Percentiles rank a stretch among this genome's conserved stretches.
Conservation (phyloP, 2,113 vertebrate species). For the Egretta garzetta region DNA sequence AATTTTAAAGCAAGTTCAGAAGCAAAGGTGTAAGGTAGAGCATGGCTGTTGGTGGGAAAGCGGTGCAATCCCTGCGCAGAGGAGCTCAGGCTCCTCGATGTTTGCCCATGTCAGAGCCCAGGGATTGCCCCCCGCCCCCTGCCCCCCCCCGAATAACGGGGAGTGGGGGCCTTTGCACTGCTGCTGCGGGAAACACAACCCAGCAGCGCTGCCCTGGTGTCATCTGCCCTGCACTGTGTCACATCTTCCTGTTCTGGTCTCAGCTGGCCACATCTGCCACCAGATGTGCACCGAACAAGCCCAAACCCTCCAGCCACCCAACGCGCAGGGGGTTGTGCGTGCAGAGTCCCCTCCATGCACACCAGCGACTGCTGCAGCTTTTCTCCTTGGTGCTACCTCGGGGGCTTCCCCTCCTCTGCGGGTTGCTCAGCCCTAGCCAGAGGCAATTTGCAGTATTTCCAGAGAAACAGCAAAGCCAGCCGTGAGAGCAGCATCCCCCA, state of each 20-base stretch:
- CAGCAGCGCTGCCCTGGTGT: background rate
- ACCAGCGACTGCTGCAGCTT: background rate
- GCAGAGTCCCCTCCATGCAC: too few species aligned
- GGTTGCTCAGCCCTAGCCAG: background rate
- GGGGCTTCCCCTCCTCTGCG: background rate
- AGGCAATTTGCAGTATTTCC: background rate
- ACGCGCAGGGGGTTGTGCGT: fast-evolving
- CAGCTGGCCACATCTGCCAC: background rate
- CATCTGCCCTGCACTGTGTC: background rate
- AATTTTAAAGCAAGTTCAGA: background rate
- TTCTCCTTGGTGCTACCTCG: background rate
- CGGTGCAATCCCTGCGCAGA: background rate
- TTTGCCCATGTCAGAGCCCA: background rate
- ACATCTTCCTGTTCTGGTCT: background rate
- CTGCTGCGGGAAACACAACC: background rate
- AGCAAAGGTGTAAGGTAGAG: background rate
- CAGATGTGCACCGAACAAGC: background rate
- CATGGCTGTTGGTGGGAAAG: background rate
- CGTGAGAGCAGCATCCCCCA: background rate
- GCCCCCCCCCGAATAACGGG: background rate
- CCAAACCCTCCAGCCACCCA: background rate
- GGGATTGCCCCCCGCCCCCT: too few species aligned
- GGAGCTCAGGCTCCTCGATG: background rate
- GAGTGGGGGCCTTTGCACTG: too few species aligned
- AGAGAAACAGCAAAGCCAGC: background rate